These are phyloP conservation scores for Solen grandis DNA, from an alignment of 1,140 invertebrate genomes.

Conservation along the genomic window DNA sequence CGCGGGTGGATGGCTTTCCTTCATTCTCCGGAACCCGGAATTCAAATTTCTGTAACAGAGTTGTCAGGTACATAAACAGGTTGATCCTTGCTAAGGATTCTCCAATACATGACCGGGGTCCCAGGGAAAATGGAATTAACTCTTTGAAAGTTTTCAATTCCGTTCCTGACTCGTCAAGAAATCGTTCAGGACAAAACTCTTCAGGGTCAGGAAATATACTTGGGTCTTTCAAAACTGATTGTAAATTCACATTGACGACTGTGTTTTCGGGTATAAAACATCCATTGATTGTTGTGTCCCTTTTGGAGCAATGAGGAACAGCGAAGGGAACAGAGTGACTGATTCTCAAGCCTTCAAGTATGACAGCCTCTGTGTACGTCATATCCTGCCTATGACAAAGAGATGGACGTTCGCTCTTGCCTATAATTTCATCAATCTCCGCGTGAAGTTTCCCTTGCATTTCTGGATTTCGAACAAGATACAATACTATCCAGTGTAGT, in stretches of 20 bases:
- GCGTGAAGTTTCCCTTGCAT: constrained; percentile 90
- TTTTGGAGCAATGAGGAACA: constrained; percentile 68
- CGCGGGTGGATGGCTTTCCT: no score
- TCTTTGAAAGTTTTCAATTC: constrained; percentile 22
- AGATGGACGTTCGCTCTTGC: constrained; percentile 1
- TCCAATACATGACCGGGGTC: constrained; percentile 59
- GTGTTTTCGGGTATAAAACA: constrained; percentile 71
- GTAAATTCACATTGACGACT: constrained; percentile 68
- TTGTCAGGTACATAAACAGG: constrained; percentile 56
- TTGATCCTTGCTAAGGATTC: constrained; percentile 60
- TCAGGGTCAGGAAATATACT: constrained; percentile 86
- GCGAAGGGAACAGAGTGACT: constrained; percentile 68
- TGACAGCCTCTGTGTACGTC: constrained; percentile 57
- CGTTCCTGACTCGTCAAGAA: constrained; percentile 67
- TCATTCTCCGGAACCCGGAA: no score
- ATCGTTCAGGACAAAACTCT: constrained; percentile 86
- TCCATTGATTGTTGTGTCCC: constrained; percentile 66
- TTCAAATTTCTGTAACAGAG: constrained; percentile 54
- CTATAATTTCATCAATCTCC: constrained; percentile 86
- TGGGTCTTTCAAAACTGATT: constrained; percentile 70
- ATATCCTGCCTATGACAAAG: constrained; percentile 50
- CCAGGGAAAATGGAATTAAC: constrained; percentile 60
- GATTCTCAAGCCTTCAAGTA: constrained; percentile 58
- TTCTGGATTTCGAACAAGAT: constrained; percentile 88
- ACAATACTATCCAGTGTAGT: constrained; percentile 92